Evolutionary conservation across 2,113 vertebrate species (phyloP), one percentile per base, ranked within the genome.

Genomic region (Rhodinocichla rosea): DNA sequence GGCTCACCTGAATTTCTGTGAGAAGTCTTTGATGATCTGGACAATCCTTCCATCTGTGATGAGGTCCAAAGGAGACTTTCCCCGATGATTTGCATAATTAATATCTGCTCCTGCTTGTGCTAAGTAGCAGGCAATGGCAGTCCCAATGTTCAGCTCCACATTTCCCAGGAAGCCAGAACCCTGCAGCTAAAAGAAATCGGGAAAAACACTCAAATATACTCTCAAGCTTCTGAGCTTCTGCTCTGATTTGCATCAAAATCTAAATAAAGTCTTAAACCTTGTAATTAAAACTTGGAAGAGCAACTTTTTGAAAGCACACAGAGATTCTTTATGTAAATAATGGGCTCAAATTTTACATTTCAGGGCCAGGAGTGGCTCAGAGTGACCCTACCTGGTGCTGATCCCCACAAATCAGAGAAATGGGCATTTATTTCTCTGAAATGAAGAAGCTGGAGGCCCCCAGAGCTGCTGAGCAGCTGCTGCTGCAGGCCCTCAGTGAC

Each of bases 61-160:
- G 83, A 99, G 97, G 96, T 99, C 99, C 89, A 99, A 92, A 4
- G 99, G 99, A 94, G 98, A 98, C 95, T 98, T 99, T 65, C 99
- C 99, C 8, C 99, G 98, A 92, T 99, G 99, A 97, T 99, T 99
- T 97, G 99, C 98, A 11, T 99, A 99, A 98, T 95, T 98, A 81
- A 99, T 98, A 39, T 99, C 99, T 2, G 99, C 99, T 10, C 99
- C 99, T 92, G 99, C 99, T 80, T 99, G 98, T 8, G 98, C 99
- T 94, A 99, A 96, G 95, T 99, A 99, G 92, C 99, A 99, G 10
- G 99, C 99, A 5, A 99, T 98, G 5, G 99, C 99, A 6, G 97
- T 93, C 5, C 99, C 99, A 20, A 99, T 96, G 1, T 98, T 99
- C 96, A 99, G 96, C 95, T 99, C 99, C 0, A 97, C 59, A 2